Conservation (phyloP, 2,797 vertebrate genomes). For the Spinus olivaceus region DNA sequence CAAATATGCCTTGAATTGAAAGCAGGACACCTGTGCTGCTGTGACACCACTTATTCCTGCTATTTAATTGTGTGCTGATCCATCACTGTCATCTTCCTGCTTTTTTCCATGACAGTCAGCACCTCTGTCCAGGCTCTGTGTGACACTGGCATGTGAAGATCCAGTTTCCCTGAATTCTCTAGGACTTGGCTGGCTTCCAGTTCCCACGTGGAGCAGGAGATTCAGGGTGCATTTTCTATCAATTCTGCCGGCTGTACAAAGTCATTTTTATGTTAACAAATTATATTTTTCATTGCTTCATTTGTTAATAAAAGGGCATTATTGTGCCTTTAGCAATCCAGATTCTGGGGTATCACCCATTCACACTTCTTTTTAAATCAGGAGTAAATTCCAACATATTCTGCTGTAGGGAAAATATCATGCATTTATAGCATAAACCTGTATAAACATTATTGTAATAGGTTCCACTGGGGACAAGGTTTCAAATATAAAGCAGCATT, state of each 20-base stretch:
- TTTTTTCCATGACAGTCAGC: fast-evolving
- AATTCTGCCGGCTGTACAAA: neutral
- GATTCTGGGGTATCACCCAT: neutral
- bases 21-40: neutral
- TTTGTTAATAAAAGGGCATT: neutral
- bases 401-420: slow-evolving; percentile 1
- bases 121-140: neutral
- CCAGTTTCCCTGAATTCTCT: neutral
- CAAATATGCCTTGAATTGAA: neutral
- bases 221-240: neutral
- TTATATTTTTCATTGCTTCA: neutral
- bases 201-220: neutral
- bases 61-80: neutral
- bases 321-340: neutral
- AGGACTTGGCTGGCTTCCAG: neutral
- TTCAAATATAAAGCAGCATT: slow-evolving; percentile 48
- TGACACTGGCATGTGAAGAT: neutral
- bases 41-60: neutral
- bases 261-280: neutral
- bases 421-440: slow-evolving; percentile 28
- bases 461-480: neutral
- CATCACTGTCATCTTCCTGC: neutral
- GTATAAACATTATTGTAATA: slow-evolving; percentile 62
- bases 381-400: slow-evolving; percentile 11
- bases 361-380: neutral